phyloP scores from a whole-genome alignment of 1,140 invertebrate species.

The Drosophila tsacasi region DNA sequence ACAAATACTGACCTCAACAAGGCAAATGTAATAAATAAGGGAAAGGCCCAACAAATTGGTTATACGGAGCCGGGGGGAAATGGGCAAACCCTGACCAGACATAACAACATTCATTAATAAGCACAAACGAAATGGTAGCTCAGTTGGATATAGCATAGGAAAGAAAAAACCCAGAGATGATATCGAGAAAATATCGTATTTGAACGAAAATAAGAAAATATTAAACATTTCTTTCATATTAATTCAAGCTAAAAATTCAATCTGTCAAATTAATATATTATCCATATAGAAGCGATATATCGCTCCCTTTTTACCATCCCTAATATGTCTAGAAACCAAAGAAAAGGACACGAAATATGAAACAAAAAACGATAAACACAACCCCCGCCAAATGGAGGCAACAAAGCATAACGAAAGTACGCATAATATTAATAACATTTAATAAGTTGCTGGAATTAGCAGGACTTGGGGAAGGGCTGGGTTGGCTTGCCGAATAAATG shows the following conservation, averaged over 20 bases:
- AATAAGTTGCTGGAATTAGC: constrained; percentile 78
- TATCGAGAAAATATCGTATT: background rate
- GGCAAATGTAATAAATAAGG: constrained; percentile 80
- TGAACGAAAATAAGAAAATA: background rate
- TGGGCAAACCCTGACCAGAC: constrained; percentile 69
- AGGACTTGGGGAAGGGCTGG: background rate
- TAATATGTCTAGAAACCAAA: constrained; percentile 13
- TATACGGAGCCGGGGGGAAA: constrained; percentile 28
- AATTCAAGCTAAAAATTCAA: too few relatives aligned
- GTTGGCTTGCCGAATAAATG: background rate
- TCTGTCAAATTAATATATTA: background rate
- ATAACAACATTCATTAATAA: constrained; percentile 80
- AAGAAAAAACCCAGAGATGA: too few relatives aligned
- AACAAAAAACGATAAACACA: constrained; percentile 27
- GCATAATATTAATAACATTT: constrained; percentile 79
- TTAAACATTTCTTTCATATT: too few relatives aligned
- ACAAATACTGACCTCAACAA: constrained; percentile 80
- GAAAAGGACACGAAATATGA: constrained; percentile 22
- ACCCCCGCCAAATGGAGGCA: constrained; percentile 12
- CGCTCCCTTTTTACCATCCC: background rate
- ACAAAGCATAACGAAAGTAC: constrained; percentile 42
- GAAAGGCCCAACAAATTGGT: constrained; percentile 44
- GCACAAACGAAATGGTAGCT: constrained; percentile 67
- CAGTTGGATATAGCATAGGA: constrained; percentile 60
- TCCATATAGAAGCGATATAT: background rate